Evolutionary conservation across 1,140 invertebrate species (phyloP).

Genomic region (Trichonephila inaurata): DNA sequence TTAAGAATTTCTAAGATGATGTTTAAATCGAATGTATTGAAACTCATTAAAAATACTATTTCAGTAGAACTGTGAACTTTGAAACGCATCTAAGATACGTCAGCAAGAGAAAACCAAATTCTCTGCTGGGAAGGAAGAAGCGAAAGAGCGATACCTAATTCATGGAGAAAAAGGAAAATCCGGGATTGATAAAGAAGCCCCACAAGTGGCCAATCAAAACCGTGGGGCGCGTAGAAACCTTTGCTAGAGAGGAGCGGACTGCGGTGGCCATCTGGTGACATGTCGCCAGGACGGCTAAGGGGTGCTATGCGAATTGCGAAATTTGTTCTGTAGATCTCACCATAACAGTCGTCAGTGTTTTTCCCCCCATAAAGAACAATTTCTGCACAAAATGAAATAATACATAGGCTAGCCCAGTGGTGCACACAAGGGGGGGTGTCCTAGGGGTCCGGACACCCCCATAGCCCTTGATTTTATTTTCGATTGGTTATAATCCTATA

Average conservation of each 20-base stretch:
- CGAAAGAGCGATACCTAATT: conserved; percentile 34
- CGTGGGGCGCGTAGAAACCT: conserved; percentile 56
- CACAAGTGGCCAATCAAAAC: conserved; percentile 76
- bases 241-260: conserved; percentile 63
- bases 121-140: background rate
- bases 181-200: conserved; percentile 73
- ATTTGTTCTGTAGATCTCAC: background rate
- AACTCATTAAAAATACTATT: no score
- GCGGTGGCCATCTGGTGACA: conserved; percentile 75
- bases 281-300: conserved; percentile 68
- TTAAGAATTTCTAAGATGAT: no score
- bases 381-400: no score
- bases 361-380: no score
- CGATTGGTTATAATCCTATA: no score
- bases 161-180: conserved; percentile 67
- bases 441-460: no score
- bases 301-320: conserved; percentile 10
- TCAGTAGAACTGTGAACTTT: background rate
- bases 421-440: no score
- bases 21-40: no score
- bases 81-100: background rate
- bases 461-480: no score
- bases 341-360: no score
- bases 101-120: background rate
- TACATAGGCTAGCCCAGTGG: no score